A percentile compares a stretch with the other conserved stretches of the same genome.
phyloP scores from a whole-genome alignment of 2,113 vertebrate species.

The Pteronura brasiliensis region DNA sequence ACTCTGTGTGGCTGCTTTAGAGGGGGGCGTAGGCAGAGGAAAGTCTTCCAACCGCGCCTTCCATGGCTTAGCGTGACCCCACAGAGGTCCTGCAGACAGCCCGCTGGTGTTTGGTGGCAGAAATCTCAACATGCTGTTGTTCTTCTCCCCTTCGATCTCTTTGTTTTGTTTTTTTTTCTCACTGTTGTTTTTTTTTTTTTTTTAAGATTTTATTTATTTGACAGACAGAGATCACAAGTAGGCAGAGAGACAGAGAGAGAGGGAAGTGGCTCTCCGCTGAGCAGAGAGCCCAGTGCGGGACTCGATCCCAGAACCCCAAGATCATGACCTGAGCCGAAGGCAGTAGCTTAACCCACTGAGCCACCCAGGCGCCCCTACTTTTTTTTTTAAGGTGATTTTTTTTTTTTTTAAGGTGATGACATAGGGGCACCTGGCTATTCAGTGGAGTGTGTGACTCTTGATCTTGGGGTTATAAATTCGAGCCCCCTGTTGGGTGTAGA shows the following conservation, averaged over 20 bases:
- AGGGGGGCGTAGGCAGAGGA: neutral
- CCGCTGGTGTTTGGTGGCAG: neutral
- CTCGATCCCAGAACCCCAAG: no score
- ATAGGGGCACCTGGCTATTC: neutral
- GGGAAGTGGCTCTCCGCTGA: no score
- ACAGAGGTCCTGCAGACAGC: accelerated
- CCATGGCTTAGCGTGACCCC: neutral
- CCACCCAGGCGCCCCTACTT: no score
- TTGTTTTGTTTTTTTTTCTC: neutral
- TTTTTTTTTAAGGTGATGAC: neutral
- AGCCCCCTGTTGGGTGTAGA: neutral
- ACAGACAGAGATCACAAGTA: no score
- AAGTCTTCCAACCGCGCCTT: neutral
- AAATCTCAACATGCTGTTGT: neutral
- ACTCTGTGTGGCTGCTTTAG: neutral
- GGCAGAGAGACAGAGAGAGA: no score
- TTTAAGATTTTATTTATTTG: no score
- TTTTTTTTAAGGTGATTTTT: neutral
- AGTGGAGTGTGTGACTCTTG: neutral
- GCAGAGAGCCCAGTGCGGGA: no score
- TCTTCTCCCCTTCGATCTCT: neutral
- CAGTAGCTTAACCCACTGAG: no score
- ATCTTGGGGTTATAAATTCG: neutral
- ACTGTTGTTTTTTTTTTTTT: neutral
- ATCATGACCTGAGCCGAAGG: no score